Conservation (phyloP, 2,113 vertebrate species). For the Hassar affinis region DNA sequence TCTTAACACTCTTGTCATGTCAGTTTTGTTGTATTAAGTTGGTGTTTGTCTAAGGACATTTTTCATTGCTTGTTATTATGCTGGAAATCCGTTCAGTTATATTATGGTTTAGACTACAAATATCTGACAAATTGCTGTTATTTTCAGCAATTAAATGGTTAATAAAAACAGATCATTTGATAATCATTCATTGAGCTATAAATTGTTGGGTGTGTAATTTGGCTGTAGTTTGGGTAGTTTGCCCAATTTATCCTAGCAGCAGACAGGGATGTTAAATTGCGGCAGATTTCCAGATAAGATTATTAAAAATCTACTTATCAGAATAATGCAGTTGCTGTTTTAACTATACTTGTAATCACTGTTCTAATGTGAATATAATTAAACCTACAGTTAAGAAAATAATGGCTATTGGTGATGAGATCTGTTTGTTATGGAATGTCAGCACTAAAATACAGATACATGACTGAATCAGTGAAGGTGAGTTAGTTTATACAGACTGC, state of each 20-base stretch:
- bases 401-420: conserved; percentile 27
- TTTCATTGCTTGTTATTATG: neutral
- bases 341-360: conserved; percentile 17
- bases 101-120: neutral
- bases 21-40: neutral
- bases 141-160: neutral
- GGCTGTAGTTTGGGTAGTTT: neutral
- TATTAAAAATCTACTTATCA: neutral
- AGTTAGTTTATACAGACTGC: neutral
- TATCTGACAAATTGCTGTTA: neutral
- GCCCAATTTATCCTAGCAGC: neutral
- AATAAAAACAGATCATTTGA: neutral
- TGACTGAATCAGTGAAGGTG: neutral
- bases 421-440: conserved; percentile 10
- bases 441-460: conserved; percentile 8
- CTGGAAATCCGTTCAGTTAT: neutral
- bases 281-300: neutral
- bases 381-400: conserved; percentile 20
- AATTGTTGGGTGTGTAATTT: neutral
- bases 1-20: neutral
- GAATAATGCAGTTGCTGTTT: conserved; percentile 1
- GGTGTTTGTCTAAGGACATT: neutral
- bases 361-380: conserved; percentile 8
- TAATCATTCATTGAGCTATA: neutral
- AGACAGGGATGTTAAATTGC: conserved; percentile 26